Percentiles rank a stretch among this genome's conserved stretches.
Conservation (phyloP, 2,888 invertebrate species). For the Leucoptera coffeella region DNA sequence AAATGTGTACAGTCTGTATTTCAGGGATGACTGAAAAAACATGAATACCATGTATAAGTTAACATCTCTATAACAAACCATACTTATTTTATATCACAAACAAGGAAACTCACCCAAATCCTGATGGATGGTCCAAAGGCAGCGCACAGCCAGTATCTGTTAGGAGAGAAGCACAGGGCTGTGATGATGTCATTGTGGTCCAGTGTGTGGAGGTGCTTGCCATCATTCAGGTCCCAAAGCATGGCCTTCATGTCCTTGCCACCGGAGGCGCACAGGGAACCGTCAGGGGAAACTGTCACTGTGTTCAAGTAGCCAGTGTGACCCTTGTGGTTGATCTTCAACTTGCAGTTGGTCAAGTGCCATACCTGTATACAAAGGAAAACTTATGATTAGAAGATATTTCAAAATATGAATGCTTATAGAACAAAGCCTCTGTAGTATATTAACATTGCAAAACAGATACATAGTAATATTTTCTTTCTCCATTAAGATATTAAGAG, state of each 20-base stretch:
- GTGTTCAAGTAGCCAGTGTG: conserved; percentile 97
- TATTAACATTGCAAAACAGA: too few relatives aligned
- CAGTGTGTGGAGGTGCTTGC: conserved; percentile 97
- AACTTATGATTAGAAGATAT: too few relatives aligned
- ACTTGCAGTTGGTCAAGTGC: conserved; percentile 97
- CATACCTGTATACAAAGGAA: conserved; percentile 63
- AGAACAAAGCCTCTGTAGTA: too few relatives aligned
- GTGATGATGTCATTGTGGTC: conserved; percentile 99
- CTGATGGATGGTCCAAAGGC: conserved; percentile 97
- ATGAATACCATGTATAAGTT: too few relatives aligned
- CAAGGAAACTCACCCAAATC: conserved; percentile 73
- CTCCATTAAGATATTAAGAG: too few relatives aligned
- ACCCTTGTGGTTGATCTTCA: conserved; percentile 97
- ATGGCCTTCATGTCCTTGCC: conserved; percentile 99
- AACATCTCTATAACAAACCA: conserved; percentile 1
- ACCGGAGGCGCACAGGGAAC: conserved; percentile 98
- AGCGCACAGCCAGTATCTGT: conserved; percentile 99
- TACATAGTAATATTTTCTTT: too few relatives aligned
- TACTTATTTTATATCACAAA: conserved; percentile 2
- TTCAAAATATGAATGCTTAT: too few relatives aligned
- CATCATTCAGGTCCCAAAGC: conserved; percentile 99
- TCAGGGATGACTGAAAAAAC: too few relatives aligned
- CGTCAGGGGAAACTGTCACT: conserved; percentile 98
- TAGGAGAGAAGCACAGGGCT: conserved; percentile 97
- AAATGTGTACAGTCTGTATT: too few relatives aligned